Evolutionary conservation across 64 coral and sea anemone genomes (phyloP).

Genomic region (Hydrozoanthus tunicans): DNA sequence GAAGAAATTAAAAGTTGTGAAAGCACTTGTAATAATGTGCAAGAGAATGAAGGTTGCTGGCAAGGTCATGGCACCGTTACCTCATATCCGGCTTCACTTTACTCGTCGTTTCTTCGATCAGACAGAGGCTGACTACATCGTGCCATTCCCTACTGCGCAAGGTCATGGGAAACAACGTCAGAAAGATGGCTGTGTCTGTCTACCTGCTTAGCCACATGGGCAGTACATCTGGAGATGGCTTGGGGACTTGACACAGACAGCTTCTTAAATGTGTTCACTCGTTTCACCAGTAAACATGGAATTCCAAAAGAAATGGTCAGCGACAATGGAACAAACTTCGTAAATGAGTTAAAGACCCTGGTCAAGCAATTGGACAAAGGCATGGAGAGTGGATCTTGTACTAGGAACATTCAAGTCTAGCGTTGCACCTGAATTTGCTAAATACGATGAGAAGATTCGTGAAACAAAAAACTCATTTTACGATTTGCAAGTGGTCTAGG

Average conservation of each 20-base stretch:
- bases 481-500: conserved; percentile 13
- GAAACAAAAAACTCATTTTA: not conserved
- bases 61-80: conserved; percentile 4
- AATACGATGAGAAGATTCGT: not conserved
- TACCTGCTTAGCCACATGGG: conserved; percentile 31
- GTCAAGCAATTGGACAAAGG: too few relatives aligned
- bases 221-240: too few relatives aligned
- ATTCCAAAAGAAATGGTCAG: too few relatives aligned
- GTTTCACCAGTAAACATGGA: too few relatives aligned
- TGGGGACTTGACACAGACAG: too few relatives aligned
- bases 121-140: conserved; percentile 39
- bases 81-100: conserved; percentile 45
- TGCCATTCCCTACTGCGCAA: conserved; percentile 38
- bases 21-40: too few relatives aligned
- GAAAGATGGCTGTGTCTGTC: conserved; percentile 48
- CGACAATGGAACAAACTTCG: too few relatives aligned
- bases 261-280: too few relatives aligned
- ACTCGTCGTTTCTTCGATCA: conserved; percentile 44
- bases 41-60: not conserved
- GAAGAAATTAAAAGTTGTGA: too few relatives aligned
- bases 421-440: not conserved
- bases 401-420: not conserved
- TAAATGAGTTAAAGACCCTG: too few relatives aligned
- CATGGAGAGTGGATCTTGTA: not conserved
- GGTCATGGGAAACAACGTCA: not conserved